These are phyloP conservation scores for Gastrophysa polygoni DNA, from an alignment of 2,888 invertebrate species.

Conservation along the genomic window DNA sequence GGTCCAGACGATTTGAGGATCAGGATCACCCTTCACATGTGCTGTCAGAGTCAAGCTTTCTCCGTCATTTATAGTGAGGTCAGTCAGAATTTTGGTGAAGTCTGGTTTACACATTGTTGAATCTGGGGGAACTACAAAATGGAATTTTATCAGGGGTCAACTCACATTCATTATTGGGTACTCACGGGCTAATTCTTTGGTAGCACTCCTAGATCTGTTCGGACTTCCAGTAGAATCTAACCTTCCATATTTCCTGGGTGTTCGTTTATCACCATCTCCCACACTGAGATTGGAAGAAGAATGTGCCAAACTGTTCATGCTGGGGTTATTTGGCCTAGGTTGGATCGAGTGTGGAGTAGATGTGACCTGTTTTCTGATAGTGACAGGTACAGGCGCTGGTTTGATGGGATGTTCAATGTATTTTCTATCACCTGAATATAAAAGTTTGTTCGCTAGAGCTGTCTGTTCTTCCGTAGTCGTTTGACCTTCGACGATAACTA, in stretches of 20 bases:
- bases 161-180: slow-evolving; percentile 19
- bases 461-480: slow-evolving; percentile 79
- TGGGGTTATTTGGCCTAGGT: slow-evolving; percentile 45
- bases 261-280: slow-evolving; percentile 60
- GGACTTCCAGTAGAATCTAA: slow-evolving; percentile 80
- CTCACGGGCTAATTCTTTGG: slow-evolving; percentile 84
- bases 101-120: slow-evolving; percentile 85
- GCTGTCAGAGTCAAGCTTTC: slow-evolving; percentile 82
- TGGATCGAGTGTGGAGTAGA: slow-evolving; percentile 58
- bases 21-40: slow-evolving; percentile 89
- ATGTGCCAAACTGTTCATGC: slow-evolving; percentile 56
- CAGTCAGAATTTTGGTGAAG: slow-evolving; percentile 78
- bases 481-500: slow-evolving; percentile 93
- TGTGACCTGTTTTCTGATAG: slow-evolving; percentile 63
- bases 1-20: slow-evolving; percentile 88
- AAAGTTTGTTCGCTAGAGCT: slow-evolving; percentile 83
- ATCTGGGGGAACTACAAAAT: slow-evolving; percentile 80
- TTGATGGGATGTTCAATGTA: slow-evolving; percentile 86
- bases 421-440: slow-evolving; percentile 88
- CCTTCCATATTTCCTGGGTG: slow-evolving; percentile 70
- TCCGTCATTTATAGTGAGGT: slow-evolving; percentile 85
- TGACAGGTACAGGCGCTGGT: slow-evolving; percentile 77
- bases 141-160: too few relatives aligned
- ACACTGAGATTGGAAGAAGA: slow-evolving; percentile 56
- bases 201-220: slow-evolving; percentile 85